Base-by-base conservation (phyloP, 1,140 invertebrate species). In the Camponotus vicinus region DNA sequence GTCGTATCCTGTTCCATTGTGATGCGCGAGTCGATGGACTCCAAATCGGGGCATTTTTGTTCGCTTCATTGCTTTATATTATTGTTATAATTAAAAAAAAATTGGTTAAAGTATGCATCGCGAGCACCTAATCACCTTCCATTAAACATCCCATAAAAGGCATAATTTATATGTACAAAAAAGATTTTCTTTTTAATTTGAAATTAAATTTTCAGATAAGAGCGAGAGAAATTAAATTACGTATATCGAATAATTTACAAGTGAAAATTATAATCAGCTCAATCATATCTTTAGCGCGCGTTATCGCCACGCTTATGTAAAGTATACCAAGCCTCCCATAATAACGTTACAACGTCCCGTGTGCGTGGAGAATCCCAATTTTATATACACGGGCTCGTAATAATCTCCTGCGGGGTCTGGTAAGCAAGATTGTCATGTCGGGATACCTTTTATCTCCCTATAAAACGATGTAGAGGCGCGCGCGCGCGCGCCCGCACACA, bases 391-490 rank as follows among this genome's bases (percentile, higher is more conserved):
- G 45, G 57, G 55, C 79, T 63, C 79, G 11, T 83, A 83, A 83
- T 75, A 83, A 83, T 83, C 69, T 83, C 69, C 79, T 32, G 79
- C 69, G 69, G 55, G 76, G 67, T 55, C 69, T 73, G 7, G 79
- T 49, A 63, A 75, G 55, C 79, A 27, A 73, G 79, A 83, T 73
- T 75, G 69, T 83, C 79, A 69, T 83, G 79, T 75, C 55, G 69
- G 69, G 40, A 73, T 75, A 61, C 55, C 79, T 83, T 83, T 83
- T 82, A 82, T 82, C 67, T 83, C 52, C 69, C 79, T 45, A 83
- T 83, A 75, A 83, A 83, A 83, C 79, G 66, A 82, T 45, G 37
- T n/a, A n/a, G 59, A 32, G 13, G 27, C 18, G 76, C 45, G 67
- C 45, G 27, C 27, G 27, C 64, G 9, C 45, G 73, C 66, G 42